Evolutionary conservation across 2,797 vertebrate genomes (phyloP), one percentile per base, ranked within the genome.

Genomic region (Eospalax fontanierii): DNA sequence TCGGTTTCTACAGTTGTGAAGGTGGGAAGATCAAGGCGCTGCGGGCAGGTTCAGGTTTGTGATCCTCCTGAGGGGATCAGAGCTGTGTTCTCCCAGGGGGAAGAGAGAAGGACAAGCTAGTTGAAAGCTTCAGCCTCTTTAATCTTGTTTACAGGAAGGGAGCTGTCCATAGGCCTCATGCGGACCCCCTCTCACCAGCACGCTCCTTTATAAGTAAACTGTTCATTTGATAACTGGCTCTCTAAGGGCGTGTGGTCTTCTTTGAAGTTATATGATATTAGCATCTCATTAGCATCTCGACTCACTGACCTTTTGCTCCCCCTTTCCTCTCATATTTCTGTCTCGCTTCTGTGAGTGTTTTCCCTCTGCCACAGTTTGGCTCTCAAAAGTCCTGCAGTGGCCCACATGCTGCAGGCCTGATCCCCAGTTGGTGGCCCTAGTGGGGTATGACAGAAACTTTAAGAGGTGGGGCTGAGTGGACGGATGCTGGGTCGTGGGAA

Each of bases 1-100:
- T 59, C 63, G 66, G n/a, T 83, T 83, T 76, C 89, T 70, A 33
- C 0, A 30, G 18, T 19, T 43, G 28, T 65, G 54, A 40, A 54
- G 79, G 26, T 54, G 35, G 35, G 59, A 57, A 85, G 59, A 24
- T 76, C 43, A 11, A 91, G 79, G 65, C n/a, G 6, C 9, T 5
- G 10, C 12, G 50, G 16, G 10, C 19, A 59, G 30, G 54, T 43
- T 70, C 16, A n/a, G 22, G 57, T 59, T 19, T 54, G 12, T 30
- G 24, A 16, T 18, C 63, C 28, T 76, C 61, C 26, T 9, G 50
- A 40, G 24, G 26, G 14, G 15, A 66, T 46, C 6, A 87, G 30
- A 3, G 0, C 30, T 26, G 16, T 2, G 3, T 24, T 21, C 46
- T 30, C 70, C 3, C 0, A 10, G 38, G 50, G 5, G 35, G 75